These are phyloP conservation scores for Ibidorhyncha struthersii DNA, from an alignment of 2,113 vertebrate species.

Conservation along the genomic window DNA sequence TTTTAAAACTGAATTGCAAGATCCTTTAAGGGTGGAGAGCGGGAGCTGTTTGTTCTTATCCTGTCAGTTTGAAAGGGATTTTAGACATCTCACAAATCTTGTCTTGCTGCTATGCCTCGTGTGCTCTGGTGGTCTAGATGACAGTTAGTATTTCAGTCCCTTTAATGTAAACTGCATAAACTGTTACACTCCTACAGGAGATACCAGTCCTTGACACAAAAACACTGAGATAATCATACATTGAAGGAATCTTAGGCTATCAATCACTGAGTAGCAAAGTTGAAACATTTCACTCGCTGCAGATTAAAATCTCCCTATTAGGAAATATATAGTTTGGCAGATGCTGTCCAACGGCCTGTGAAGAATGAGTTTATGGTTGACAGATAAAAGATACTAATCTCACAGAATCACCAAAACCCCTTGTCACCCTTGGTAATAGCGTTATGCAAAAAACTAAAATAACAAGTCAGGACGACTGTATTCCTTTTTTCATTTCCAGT, in stretches of 20 bases:
- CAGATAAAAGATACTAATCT: background rate
- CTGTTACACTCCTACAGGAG: background rate
- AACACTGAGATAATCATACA: background rate
- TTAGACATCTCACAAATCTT: slow-evolving; percentile 9
- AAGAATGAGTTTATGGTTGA: background rate
- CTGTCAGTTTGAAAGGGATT: background rate
- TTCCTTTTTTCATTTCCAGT: background rate
- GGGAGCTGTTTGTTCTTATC: background rate
- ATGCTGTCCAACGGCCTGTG: background rate
- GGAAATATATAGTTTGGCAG: background rate
- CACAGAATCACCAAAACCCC: background rate
- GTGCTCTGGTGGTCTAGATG: slow-evolving; percentile 9
- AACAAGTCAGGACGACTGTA: background rate
- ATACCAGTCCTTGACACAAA: background rate
- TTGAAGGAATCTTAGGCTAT: background rate
- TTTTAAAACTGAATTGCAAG: background rate
- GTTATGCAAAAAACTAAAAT: background rate
- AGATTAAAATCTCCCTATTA: slow-evolving; percentile 31
- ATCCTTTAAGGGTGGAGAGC: background rate
- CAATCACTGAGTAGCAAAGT: background rate
- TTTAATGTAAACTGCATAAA: slow-evolving; percentile 13
- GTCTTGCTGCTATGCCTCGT: background rate
- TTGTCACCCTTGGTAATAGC: background rate
- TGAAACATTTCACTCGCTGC: background rate
- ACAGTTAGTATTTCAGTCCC: slow-evolving; percentile 5